These are phyloP conservation scores for Ciona savignyi DNA, from an alignment of 23 tunicate genomes.

Conservation along the genomic window DNA sequence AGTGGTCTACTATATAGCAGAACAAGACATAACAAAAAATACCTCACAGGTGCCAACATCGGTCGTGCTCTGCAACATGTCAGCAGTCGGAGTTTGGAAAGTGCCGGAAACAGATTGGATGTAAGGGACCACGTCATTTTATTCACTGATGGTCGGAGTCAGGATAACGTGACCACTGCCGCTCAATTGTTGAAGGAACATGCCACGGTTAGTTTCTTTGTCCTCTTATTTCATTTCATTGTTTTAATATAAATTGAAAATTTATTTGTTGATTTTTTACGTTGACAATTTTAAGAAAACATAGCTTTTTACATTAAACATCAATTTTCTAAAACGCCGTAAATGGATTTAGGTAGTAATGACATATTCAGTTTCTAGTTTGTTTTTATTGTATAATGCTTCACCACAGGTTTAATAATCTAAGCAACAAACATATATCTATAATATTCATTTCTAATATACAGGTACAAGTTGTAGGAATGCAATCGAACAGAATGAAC, in stretches of 20 bases:
- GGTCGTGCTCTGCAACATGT: slow-evolving; percentile 44
- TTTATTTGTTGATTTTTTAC: too few relatives aligned
- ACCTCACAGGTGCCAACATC: slow-evolving; percentile 50
- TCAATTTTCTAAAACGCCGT: too few relatives aligned
- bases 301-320: too few relatives aligned
- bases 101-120: slow-evolving; percentile 35
- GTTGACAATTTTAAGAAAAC: too few relatives aligned
- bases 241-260: too few relatives aligned
- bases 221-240: too few relatives aligned
- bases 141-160: slow-evolving; percentile 44
- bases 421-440: neutral
- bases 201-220: slow-evolving; percentile 58
- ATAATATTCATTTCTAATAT: neutral
- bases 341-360: neutral
- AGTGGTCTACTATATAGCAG: too few relatives aligned
- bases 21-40: too few relatives aligned
- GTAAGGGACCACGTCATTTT: slow-evolving; percentile 55
- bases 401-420: neutral
- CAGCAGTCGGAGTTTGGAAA: slow-evolving; percentile 16
- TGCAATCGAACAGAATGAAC: neutral
- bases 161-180: slow-evolving; percentile 39
- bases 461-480: slow-evolving; percentile 43
- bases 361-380: neutral
- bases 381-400: too few relatives aligned
- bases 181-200: slow-evolving; percentile 18